phyloP scores from a whole-genome alignment of 2,113 vertebrate species.

The Hypanus sabinus region DNA sequence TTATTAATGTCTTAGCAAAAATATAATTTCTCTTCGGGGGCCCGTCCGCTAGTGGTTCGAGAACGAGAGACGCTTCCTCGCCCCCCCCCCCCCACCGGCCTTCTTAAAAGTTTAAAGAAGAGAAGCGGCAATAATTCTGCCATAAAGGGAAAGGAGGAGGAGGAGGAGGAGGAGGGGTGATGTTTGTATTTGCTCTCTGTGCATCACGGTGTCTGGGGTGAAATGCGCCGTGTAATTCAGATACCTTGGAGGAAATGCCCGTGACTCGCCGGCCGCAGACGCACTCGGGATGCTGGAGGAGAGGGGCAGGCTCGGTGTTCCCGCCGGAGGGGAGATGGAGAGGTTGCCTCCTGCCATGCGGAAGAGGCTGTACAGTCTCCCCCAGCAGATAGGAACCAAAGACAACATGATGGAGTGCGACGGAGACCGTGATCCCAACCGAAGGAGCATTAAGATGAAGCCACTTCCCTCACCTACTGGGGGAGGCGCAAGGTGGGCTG shows the following conservation, averaged over 20 bases:
- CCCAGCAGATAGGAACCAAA: constrained; percentile 87
- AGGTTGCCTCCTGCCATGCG: constrained; percentile 92
- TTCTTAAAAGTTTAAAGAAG: neutral
- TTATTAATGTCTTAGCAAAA: neutral
- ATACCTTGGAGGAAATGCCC: constrained; percentile 25
- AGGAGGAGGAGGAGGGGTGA: neutral
- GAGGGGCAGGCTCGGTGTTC: neutral
- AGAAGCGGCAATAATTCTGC: neutral
- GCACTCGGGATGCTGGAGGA: constrained; percentile 50
- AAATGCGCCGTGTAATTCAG: constrained; percentile 38
- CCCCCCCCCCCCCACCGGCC: no score
- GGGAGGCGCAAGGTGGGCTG: constrained; percentile 60
- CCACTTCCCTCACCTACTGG: constrained; percentile 72
- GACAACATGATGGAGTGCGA: constrained; percentile 78
- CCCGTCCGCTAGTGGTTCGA: neutral
- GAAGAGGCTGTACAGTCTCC: constrained; percentile 97
- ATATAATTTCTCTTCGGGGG: neutral
- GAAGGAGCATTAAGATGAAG: constrained; percentile 86
- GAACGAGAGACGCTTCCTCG: neutral
- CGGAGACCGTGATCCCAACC: constrained; percentile 78
- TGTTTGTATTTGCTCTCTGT: neutral
- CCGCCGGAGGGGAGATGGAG: constrained; percentile 67
- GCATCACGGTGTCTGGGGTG: constrained; percentile 37
- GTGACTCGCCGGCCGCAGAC: constrained; percentile 40
- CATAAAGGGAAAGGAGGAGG: neutral